Evolutionary conservation across 1,140 invertebrate species (phyloP).

Genomic region (Zaprionus ornatus): DNA sequence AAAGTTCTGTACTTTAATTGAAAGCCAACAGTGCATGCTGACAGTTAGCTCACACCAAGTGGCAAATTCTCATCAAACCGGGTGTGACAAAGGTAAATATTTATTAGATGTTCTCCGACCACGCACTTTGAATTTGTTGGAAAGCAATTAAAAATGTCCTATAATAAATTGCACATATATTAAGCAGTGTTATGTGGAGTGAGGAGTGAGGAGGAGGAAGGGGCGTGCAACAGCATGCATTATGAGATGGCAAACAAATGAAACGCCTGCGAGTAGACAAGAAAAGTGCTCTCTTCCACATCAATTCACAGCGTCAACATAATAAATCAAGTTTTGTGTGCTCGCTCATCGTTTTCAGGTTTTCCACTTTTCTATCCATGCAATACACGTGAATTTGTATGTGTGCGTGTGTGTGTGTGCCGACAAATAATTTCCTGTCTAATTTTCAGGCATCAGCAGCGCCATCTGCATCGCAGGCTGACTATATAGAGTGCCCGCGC

Average conservation of each 20-base stretch:
- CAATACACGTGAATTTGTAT: not conserved
- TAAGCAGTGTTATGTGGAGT: not conserved
- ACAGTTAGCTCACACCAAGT: not conserved
- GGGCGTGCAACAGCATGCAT: slow-evolving; percentile 15
- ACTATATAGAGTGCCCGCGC: slow-evolving; percentile 29
- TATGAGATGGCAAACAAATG: slow-evolving; percentile 46
- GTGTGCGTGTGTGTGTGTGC: not conserved
- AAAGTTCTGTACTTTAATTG: slow-evolving; percentile 19
- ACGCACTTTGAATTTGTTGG: slow-evolving; percentile 3
- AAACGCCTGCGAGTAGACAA: slow-evolving; percentile 55
- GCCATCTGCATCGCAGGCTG: slow-evolving; percentile 12
- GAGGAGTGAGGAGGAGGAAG: not conserved
- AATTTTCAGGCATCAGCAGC: slow-evolving; percentile 45
- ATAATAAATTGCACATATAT: slow-evolving; percentile 47
- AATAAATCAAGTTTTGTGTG: slow-evolving; percentile 56
- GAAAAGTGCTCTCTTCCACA: slow-evolving; percentile 46
- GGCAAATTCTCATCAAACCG: not conserved
- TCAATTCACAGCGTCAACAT: slow-evolving; percentile 61
- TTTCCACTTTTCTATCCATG: not conserved
- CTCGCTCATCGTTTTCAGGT: not conserved
- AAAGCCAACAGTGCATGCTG: slow-evolving; percentile 20
- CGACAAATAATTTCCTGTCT: slow-evolving; percentile 63
- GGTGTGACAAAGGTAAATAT: not conserved
- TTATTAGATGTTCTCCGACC: not conserved
- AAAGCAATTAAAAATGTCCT: slow-evolving; percentile 41